These are phyloP conservation scores for Sphyrna mokarran DNA, from an alignment of 2,113 vertebrate genomes.

Conservation along the genomic window DNA sequence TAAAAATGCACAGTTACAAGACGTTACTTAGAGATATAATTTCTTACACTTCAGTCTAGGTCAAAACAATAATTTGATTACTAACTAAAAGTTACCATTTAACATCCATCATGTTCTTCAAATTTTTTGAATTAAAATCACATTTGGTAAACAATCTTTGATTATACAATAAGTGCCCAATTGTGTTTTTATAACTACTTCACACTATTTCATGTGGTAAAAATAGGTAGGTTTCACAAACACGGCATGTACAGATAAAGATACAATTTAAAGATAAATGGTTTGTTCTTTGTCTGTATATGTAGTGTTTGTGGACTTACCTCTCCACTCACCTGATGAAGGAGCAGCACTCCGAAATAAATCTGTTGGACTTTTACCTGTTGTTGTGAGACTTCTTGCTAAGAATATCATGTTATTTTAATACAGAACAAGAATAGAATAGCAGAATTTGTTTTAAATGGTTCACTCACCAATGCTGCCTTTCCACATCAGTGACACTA, in stretches of 20 bases:
- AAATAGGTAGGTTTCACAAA: neutral
- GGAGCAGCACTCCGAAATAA: too few species aligned
- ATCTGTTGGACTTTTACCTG: too few species aligned
- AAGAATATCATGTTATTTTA: neutral
- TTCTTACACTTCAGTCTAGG: neutral
- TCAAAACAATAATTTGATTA: neutral
- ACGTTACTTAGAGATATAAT: too few species aligned
- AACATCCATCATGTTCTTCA: neutral
- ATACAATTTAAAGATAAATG: too few species aligned
- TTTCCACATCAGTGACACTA: neutral
- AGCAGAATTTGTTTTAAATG: neutral
- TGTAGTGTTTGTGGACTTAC: too few species aligned
- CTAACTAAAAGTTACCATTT: neutral
- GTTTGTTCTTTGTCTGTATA: too few species aligned
- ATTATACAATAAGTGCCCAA: neutral
- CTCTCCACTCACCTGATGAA: too few species aligned
- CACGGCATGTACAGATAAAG: too few species aligned
- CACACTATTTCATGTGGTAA: neutral
- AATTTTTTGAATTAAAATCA: neutral
- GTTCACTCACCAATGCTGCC: neutral
- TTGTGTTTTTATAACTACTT: neutral
- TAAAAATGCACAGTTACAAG: neutral
- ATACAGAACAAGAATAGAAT: neutral
- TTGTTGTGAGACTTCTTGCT: too few species aligned
- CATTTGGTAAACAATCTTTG: neutral